Percentiles rank a stretch among this genome's conserved stretches.
Conservation (phyloP, 2,888 invertebrate genomes). For the Lottia scabra region DNA sequence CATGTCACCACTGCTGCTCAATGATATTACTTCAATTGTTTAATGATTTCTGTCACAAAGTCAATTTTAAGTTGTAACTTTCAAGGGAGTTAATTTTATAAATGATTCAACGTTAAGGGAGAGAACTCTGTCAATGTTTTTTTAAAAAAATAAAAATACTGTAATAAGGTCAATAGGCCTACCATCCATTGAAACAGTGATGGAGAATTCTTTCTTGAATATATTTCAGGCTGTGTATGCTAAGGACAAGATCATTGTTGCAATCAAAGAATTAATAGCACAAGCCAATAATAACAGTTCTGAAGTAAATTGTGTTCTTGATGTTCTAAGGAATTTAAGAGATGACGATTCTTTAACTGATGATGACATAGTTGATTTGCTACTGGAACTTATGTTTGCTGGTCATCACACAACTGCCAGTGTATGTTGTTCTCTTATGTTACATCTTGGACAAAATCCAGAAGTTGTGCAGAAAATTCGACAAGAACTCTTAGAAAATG, state of each 20-base stretch:
- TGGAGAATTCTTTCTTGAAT: too few species aligned
- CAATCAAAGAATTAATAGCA: not conserved
- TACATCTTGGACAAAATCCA: constrained; percentile 37
- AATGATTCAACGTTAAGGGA: too few species aligned
- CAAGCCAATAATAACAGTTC: not conserved
- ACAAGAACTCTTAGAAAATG: constrained; percentile 29
- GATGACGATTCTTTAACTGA: constrained; percentile 4
- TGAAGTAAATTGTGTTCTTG: constrained; percentile 11
- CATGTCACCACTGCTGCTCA: too few species aligned
- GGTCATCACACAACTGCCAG: constrained; percentile 18
- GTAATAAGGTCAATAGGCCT: too few species aligned
- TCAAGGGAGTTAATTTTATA: too few species aligned
- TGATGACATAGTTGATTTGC: constrained; percentile 21
- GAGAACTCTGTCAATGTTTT: too few species aligned
- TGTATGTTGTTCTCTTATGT: constrained; percentile 19
- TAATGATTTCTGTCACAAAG: too few species aligned
- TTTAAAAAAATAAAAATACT: too few species aligned
- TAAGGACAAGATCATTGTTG: not conserved
- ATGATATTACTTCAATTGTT: too few species aligned
- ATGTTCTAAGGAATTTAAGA: not conserved
- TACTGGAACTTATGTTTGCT: constrained; percentile 15
- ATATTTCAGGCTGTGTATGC: not conserved
- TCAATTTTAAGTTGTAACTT: too few species aligned
- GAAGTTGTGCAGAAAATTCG: constrained; percentile 34
- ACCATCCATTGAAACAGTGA: too few species aligned